These are phyloP conservation scores for Steinernema carpocapsae DNA, from an alignment of 2,888 invertebrate genomes.

Conservation along the genomic window DNA sequence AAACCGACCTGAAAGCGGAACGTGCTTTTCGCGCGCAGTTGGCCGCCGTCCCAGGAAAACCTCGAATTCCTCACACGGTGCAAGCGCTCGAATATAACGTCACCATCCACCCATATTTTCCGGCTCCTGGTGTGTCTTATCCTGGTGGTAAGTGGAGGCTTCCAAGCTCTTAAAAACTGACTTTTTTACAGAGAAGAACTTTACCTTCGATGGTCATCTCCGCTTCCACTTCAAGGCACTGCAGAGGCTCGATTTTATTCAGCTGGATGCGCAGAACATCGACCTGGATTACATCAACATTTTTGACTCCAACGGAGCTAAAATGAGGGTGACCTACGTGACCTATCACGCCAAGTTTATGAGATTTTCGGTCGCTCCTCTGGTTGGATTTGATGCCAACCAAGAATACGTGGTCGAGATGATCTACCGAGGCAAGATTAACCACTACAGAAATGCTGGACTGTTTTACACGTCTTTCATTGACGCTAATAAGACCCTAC, in stretches of 20 bases:
- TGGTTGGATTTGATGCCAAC: constrained; percentile 39
- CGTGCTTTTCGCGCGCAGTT: neutral
- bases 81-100: constrained; percentile 46
- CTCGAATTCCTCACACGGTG: constrained; percentile 44
- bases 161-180: no score
- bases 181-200: constrained; percentile 46
- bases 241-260: constrained; percentile 37
- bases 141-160: constrained; percentile 37
- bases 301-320: constrained; percentile 34
- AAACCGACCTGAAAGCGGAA: neutral
- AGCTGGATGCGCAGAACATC: constrained; percentile 44
- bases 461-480: constrained; percentile 48
- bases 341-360: no score
- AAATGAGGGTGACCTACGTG: neutral
- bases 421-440: constrained; percentile 48
- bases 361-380: constrained; percentile 42
- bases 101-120: constrained; percentile 50
- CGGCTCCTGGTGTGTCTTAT: constrained; percentile 43
- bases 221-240: constrained; percentile 41
- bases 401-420: constrained; percentile 43
- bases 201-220: constrained; percentile 51
- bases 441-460: constrained; percentile 47
- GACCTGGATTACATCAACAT: constrained; percentile 37
- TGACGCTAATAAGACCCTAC: constrained; percentile 39
- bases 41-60: neutral